Evolutionary conservation across 2,113 vertebrate species (phyloP).

Genomic region (Bagarius yarrelli): DNA sequence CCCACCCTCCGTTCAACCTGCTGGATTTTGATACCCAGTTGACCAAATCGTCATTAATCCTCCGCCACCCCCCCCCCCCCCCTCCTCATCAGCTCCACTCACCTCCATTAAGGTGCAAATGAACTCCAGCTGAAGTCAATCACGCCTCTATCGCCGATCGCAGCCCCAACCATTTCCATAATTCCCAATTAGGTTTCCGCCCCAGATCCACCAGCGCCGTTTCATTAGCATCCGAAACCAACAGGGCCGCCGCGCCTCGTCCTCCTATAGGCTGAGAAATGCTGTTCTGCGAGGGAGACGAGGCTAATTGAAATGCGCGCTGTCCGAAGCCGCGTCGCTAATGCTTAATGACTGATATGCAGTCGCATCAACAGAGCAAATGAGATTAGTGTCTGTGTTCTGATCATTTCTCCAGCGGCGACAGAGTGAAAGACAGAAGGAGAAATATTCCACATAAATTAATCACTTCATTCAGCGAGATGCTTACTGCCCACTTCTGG

Average conservation of each 20-base stretch:
- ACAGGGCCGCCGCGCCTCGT: constrained; percentile 33
- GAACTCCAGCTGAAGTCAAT: constrained; percentile 34
- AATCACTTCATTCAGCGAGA: background rate
- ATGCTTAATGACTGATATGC: constrained; percentile 68
- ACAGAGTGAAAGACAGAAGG: background rate
- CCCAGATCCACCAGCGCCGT: background rate
- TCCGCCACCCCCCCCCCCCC: background rate
- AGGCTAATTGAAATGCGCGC: constrained; percentile 58
- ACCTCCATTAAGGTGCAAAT: constrained; percentile 42
- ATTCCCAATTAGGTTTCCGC: constrained; percentile 38
- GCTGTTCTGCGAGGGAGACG: constrained; percentile 14
- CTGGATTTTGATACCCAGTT: constrained; percentile 18
- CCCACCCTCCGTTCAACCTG: background rate
- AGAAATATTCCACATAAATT: background rate
- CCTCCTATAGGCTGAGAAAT: background rate
- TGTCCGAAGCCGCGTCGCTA: constrained; percentile 54
- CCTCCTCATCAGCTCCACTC: background rate
- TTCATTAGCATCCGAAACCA: constrained; percentile 43
- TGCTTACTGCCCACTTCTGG: background rate
- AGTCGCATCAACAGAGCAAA: constrained; percentile 55
- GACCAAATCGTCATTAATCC: constrained; percentile 21
- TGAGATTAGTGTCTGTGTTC: constrained; percentile 56
- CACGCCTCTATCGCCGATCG: constrained; percentile 36
- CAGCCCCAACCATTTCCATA: constrained; percentile 35
- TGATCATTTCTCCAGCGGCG: constrained; percentile 15